A percentile compares a stretch with the other conserved stretches of the same genome.
phyloP scores from a whole-genome alignment of 2,113 vertebrate genomes.

The Ramphastos sulfuratus region DNA sequence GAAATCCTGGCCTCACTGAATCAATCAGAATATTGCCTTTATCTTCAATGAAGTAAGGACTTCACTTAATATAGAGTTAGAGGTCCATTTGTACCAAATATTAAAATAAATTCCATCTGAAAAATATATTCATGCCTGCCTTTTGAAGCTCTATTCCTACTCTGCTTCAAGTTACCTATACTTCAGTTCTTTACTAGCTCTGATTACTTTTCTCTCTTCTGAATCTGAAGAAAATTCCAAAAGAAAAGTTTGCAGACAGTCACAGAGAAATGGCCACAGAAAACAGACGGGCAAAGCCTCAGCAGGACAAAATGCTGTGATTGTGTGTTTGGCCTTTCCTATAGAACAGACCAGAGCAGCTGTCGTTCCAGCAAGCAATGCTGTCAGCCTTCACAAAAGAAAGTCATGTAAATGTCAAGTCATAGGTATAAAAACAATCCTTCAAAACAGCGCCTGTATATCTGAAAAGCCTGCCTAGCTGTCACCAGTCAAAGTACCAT shows the following conservation, averaged over 20 bases:
- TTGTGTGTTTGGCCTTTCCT: constrained; percentile 49
- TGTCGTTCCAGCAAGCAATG: constrained; percentile 56
- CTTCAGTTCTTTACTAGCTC: background rate
- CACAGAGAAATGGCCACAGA: background rate
- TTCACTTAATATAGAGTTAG: constrained; percentile 41
- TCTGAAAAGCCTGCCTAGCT: constrained; percentile 41
- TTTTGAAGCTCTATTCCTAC: background rate
- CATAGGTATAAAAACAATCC: constrained; percentile 68
- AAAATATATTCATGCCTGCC: background rate
- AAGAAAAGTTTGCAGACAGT: background rate
- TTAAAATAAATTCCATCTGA: constrained; percentile 16
- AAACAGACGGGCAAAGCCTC: background rate
- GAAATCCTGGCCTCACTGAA: constrained; percentile 24
- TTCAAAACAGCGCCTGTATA: constrained; percentile 47
- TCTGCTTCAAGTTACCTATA: background rate
- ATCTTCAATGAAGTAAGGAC: constrained; percentile 29
- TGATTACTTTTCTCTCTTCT: background rate
- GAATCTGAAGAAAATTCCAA: background rate
- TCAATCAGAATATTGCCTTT: constrained; percentile 36
- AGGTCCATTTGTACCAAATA: constrained; percentile 5
- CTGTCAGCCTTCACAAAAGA: constrained; percentile 71
- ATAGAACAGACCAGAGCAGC: constrained; percentile 48
- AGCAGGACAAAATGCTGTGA: constrained; percentile 36
- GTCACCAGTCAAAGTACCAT: background rate
- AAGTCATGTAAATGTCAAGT: constrained; percentile 72